Conservation (phyloP, 2,113 vertebrate genomes). For the Phyllopteryx taeniolatus region DNA sequence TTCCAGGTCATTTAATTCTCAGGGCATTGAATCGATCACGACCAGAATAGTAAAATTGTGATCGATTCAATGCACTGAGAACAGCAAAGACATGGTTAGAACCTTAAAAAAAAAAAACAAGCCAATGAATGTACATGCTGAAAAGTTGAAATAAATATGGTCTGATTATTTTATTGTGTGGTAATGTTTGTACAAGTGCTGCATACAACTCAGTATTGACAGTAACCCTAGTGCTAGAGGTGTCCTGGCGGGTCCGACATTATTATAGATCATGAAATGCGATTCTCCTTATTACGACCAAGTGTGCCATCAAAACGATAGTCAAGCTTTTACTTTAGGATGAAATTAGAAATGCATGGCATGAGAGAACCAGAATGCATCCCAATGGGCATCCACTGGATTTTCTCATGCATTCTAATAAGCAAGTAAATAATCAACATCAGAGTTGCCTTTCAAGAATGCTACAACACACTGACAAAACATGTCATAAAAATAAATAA, state of each 20-base stretch:
- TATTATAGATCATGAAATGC: background rate
- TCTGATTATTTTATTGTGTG: background rate
- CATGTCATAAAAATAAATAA: background rate
- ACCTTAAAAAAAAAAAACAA: background rate
- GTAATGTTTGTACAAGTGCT: background rate
- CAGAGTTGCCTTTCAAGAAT: background rate
- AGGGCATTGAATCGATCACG: too few relatives aligned
- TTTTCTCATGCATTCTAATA: constrained; percentile 3
- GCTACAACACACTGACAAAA: background rate
- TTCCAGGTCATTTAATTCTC: too few relatives aligned
- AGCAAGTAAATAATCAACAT: background rate
- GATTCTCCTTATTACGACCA: background rate
- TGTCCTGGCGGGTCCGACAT: background rate
- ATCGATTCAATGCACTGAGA: background rate
- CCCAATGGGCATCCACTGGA: background rate
- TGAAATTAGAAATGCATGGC: background rate
- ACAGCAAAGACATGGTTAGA: background rate
- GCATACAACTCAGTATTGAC: background rate
- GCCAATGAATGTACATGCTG: background rate
- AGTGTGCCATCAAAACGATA: background rate
- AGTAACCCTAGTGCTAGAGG: background rate
- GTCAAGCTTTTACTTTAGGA: background rate
- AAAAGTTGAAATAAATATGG: too few relatives aligned
- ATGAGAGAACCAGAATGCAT: background rate
- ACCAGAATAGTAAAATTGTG: too few relatives aligned